Conservation (phyloP, 2,797 vertebrate species). For the Phylloscopus collybita region DNA sequence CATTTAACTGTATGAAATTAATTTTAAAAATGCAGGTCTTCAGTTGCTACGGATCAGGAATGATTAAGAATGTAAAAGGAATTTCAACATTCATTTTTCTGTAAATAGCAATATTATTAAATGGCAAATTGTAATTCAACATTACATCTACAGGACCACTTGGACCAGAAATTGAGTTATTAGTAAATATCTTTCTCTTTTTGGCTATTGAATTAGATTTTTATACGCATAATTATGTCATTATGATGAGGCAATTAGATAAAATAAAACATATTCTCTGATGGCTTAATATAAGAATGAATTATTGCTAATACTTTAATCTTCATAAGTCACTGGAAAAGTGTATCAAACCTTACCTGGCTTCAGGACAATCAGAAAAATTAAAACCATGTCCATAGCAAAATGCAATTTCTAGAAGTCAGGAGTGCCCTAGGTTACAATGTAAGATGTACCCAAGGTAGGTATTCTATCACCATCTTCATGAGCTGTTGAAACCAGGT, state of each 20-base stretch:
- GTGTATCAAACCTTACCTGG: neutral
- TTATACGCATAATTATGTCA: neutral
- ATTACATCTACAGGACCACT: neutral
- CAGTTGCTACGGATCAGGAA: neutral
- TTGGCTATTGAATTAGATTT: conserved; percentile 17
- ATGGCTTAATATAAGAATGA: neutral
- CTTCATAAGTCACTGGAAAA: neutral
- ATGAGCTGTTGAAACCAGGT: too few relatives aligned
- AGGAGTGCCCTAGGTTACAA: neutral
- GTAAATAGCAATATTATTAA: conserved; percentile 1
- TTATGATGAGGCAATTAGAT: neutral
- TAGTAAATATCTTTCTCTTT: neutral
- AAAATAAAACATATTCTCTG: conserved; percentile 1
- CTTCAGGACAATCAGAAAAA: neutral
- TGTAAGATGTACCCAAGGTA: too few relatives aligned
- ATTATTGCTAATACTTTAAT: neutral
- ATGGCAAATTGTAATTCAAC: neutral
- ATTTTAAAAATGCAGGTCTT: neutral
- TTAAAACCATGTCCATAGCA: neutral
- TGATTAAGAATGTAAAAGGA: neutral
- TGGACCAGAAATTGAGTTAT: neutral
- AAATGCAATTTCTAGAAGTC: neutral
- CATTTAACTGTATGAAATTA: neutral
- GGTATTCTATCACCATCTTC: too few relatives aligned
- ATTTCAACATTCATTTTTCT: neutral